These are phyloP conservation scores for Cliona cf. orientalis DNA, from an alignment of 37 sponge, comb jelly and placozoan species.

Conservation along the genomic window DNA sequence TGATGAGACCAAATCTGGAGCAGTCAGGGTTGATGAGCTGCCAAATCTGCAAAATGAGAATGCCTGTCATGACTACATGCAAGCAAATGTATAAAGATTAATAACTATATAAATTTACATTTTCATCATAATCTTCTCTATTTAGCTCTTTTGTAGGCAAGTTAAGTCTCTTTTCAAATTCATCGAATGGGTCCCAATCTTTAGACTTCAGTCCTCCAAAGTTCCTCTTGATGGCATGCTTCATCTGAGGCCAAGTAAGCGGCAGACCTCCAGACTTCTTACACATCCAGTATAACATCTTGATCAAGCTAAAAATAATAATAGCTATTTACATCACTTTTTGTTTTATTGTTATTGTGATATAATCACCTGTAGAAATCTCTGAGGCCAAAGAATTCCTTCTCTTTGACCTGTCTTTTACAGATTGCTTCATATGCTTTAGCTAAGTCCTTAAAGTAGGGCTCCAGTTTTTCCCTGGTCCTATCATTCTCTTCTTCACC, in stretches of 20 bases:
- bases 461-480: slow-evolving; percentile 36
- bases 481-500: slow-evolving; percentile 51
- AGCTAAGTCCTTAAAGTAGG: slow-evolving; percentile 53
- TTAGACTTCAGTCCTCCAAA: slow-evolving; percentile 81
- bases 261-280: slow-evolving; percentile 33
- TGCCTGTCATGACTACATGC: not conserved
- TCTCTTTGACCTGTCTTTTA: slow-evolving; percentile 30
- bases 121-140: not conserved
- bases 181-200: slow-evolving; percentile 44
- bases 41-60: slow-evolving; percentile 30
- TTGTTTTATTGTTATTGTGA: not conserved
- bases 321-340: not conserved
- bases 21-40: slow-evolving; percentile 66
- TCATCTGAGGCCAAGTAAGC: slow-evolving; percentile 59
- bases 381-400: slow-evolving; percentile 91
- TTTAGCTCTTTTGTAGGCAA: slow-evolving; percentile 12
- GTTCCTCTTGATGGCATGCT: slow-evolving; percentile 85
- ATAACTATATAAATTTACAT: slow-evolving; percentile 2
- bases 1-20: slow-evolving; percentile 73
- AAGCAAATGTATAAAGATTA: not conserved
- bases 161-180: slow-evolving; percentile 15
- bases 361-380: slow-evolving; percentile 88
- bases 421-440: slow-evolving; percentile 63
- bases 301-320: slow-evolving; percentile 68
- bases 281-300: slow-evolving; percentile 89